These are phyloP conservation scores for Bos indicus DNA, from an alignment of 2,113 vertebrate genomes.

Conservation along the genomic window DNA sequence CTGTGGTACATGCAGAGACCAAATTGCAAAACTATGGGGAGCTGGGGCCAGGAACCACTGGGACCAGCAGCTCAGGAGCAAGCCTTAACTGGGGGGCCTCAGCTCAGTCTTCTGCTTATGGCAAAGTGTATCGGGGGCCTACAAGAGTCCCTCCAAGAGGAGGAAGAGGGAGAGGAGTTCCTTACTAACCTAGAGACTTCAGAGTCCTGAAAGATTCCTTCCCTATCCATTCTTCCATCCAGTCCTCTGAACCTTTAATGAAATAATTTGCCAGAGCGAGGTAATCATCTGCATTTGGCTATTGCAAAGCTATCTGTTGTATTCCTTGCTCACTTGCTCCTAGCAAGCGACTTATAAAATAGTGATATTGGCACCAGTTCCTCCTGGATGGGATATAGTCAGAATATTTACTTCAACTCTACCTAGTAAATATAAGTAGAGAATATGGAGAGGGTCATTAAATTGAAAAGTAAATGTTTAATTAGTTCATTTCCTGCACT, in stretches of 20 bases:
- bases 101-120: constrained; percentile 77
- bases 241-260: constrained; percentile 69
- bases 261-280: constrained; percentile 69
- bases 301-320: constrained; percentile 69
- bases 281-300: constrained; percentile 73
- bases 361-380: constrained; percentile 37
- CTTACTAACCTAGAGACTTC: constrained; percentile 78
- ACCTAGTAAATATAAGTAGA: constrained; percentile 23
- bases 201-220: constrained; percentile 52
- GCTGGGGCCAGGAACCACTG: constrained; percentile 72
- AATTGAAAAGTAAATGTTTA: constrained; percentile 55
- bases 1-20: constrained; percentile 80
- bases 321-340: constrained; percentile 70
- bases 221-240: constrained; percentile 64
- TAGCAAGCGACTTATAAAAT: constrained; percentile 14
- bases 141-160: constrained; percentile 81
- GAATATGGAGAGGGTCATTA: constrained; percentile 9
- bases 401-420: constrained; percentile 61
- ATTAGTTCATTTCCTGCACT: constrained; percentile 47
- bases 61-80: constrained; percentile 76
- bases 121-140: constrained; percentile 79
- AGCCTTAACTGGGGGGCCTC: constrained; percentile 79
- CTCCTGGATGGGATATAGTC: constrained; percentile 63
- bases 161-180: constrained; percentile 83
- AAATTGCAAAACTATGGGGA: constrained; percentile 79